Evolutionary conservation across 2,113 vertebrate genomes (phyloP).

Genomic region (Jaculus jaculus): DNA sequence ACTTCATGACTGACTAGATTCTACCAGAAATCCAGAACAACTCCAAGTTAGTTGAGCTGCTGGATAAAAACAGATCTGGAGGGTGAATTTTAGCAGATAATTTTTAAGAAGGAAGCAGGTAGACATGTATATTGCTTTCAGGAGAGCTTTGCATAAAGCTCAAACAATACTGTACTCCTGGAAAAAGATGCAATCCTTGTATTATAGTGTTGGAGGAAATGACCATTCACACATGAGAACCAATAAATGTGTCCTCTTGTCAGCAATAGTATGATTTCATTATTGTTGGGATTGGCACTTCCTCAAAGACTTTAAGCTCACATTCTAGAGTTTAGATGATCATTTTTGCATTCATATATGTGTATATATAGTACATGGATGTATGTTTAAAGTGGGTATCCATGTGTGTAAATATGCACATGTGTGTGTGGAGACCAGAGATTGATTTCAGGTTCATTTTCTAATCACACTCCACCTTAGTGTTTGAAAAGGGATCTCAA

Average conservation of each 20-base stretch:
- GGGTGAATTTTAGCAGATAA: background rate
- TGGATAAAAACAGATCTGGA: background rate
- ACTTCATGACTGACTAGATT: background rate
- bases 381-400: too few species aligned
- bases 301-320: background rate
- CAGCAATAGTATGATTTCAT: background rate
- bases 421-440: too few species aligned
- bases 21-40: background rate
- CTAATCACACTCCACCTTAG: too few species aligned
- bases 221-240: background rate
- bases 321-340: background rate
- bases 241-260: background rate
- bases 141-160: background rate
- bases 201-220: background rate
- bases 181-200: background rate
- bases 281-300: background rate
- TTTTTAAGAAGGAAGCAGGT: background rate
- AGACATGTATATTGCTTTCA: background rate
- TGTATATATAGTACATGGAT: too few species aligned
- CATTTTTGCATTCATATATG: too few species aligned
- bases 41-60: background rate
- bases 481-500: too few species aligned
- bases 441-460: too few species aligned
- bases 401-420: too few species aligned
- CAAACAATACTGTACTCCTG: background rate